Evolutionary conservation across 2,797 vertebrate species (phyloP), one percentile per base, ranked within the genome.

Genomic region (Hydrophis major): DNA sequence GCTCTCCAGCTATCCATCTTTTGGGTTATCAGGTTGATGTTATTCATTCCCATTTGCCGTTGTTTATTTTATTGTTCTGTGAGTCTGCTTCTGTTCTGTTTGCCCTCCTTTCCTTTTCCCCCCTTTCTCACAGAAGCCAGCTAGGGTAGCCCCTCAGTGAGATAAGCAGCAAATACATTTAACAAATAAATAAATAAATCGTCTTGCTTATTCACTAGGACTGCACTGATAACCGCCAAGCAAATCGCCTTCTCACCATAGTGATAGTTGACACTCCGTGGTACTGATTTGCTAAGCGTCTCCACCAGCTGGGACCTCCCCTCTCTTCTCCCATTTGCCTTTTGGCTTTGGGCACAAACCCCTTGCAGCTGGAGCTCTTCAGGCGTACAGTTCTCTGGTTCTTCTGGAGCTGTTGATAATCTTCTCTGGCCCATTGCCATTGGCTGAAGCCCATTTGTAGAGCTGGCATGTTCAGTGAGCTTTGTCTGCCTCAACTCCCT

Each of bases 201-300:
- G 16, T 16, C 28, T 91, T 91, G 89, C 94, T 69, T 87, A 83
- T 93, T 95, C 94, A 94, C 94, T 94, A 94, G 94, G 93, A 94
- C 93, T 91, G 95, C 59, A 90, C 93, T 22, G 90, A 91, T 93
- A 86, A 92, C 87, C 66, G 63, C 86, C 92, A 89, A 89, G 61
- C 50, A 92, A 60, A 89, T 91, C 91, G 61, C 91, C 66, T 78
- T 56, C 78, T 74, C 60, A 10, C 90, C 14, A 50, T 61, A 61
- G 60, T 27, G 42, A 55, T 74, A 90, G 74, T 60, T 89, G 74
- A 11, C 27, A 1, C 14, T 69, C 20, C 0, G 6, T 42, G 18
- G 37, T 59, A 92, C n/a, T n/a, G 50, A 69, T 57, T 86, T 86
- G 92, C 87, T 59, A 13, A 87, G 78, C 5, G 55, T 69, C 18